A percentile compares a stretch with the other conserved stretches of the same genome.
phyloP scores from a whole-genome alignment of 2,888 invertebrate species.

The Dicyrtomina minuta region DNA sequence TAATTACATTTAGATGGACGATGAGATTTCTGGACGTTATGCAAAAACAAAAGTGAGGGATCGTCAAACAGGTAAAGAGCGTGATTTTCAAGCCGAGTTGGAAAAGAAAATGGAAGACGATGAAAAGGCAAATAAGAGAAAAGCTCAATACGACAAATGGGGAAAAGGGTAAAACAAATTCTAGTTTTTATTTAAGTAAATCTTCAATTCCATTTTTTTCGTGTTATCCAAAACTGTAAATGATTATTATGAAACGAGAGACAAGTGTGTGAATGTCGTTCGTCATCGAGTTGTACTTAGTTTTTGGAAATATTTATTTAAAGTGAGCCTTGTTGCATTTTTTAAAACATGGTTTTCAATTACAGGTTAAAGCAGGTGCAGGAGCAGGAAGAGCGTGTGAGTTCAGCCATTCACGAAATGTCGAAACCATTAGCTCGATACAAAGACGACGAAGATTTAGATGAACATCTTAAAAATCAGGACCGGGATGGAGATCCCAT shows the following conservation, averaged over 20 bases:
- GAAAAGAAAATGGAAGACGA: slow-evolving; percentile 67
- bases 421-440: slow-evolving; percentile 88
- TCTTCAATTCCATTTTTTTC: too few species aligned
- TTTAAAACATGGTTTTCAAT: not conserved
- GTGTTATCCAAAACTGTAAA: too few species aligned
- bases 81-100: slow-evolving; percentile 71
- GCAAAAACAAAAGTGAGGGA: slow-evolving; percentile 72
- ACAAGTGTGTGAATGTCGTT: too few species aligned
- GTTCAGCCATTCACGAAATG: slow-evolving; percentile 79
- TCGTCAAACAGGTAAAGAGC: slow-evolving; percentile 65
- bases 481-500: slow-evolving; percentile 91
- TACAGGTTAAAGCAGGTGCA: slow-evolving; percentile 76
- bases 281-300: too few species aligned
- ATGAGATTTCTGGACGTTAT: slow-evolving; percentile 70
- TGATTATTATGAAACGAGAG: too few species aligned
- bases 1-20: slow-evolving; percentile 63
- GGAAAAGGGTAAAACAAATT: slow-evolving; percentile 68
- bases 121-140: slow-evolving; percentile 63
- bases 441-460: slow-evolving; percentile 84
- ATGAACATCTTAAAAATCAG: slow-evolving; percentile 70
- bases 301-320: too few species aligned
- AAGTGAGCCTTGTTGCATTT: too few species aligned
- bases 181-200: not conserved
- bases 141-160: slow-evolving; percentile 80
- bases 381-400: slow-evolving; percentile 67